phyloP scores from a whole-genome alignment of 2,797 vertebrate genomes.

The Oreortyx pictus region DNA sequence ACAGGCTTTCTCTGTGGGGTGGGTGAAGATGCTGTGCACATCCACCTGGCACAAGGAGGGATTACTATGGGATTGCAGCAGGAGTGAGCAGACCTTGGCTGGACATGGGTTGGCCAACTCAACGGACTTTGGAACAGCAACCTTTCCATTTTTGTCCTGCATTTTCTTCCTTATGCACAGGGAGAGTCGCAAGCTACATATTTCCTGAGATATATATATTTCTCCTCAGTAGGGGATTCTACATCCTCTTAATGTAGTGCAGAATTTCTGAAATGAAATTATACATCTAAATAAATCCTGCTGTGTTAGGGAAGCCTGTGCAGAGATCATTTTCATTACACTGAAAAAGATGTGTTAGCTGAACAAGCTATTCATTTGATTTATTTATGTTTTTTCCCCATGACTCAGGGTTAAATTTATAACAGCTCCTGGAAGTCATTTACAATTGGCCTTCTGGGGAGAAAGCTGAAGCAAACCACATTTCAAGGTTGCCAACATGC shows the following conservation, averaged over 20 bases:
- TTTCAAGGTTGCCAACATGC: conserved; percentile 7
- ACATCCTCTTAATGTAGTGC: background rate
- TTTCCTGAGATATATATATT: background rate
- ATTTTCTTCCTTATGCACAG: background rate
- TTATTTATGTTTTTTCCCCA: conserved; percentile 41
- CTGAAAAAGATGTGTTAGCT: conserved; percentile 21
- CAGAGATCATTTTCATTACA: background rate
- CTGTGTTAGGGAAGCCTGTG: background rate
- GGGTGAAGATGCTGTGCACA: background rate
- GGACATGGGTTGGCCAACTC: fast-evolving
- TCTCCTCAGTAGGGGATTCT: background rate
- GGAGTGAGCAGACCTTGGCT: background rate
- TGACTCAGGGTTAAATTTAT: conserved; percentile 42
- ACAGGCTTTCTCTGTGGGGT: fast-evolving
- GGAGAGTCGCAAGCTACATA: background rate
- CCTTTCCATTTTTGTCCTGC: background rate
- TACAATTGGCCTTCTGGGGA: conserved; percentile 27
- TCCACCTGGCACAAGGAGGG: background rate
- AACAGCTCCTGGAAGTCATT: conserved; percentile 56
- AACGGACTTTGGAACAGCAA: background rate
- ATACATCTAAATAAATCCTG: conserved; percentile 37
- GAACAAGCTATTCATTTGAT: conserved; percentile 20
- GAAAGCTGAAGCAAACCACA: conserved; percentile 28
- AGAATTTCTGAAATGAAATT: conserved; percentile 23
- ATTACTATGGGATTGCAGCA: background rate